Conservation (phyloP, 2,113 vertebrate genomes). For the Tiliqua scincoides region DNA sequence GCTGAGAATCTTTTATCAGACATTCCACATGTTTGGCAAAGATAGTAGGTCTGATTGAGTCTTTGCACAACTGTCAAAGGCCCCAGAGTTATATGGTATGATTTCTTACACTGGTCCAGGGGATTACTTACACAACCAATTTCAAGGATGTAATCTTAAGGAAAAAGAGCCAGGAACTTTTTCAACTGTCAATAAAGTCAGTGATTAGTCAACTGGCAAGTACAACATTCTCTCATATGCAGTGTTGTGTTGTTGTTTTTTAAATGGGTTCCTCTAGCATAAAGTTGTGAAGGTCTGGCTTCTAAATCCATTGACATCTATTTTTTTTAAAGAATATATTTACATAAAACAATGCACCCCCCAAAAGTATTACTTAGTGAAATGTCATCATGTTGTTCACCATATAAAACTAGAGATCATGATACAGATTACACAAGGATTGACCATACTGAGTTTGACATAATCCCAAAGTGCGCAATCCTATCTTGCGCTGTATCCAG, state of each 20-base stretch:
- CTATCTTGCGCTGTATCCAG: too few relatives aligned
- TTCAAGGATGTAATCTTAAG: conserved; percentile 36
- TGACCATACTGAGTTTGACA: neutral
- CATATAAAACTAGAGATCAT: conserved; percentile 15
- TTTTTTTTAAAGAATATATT: neutral
- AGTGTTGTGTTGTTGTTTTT: neutral
- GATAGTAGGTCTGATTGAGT: neutral
- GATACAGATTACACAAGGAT: neutral
- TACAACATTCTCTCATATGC: conserved; percentile 41
- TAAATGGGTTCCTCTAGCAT: conserved; percentile 25
- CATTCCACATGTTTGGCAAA: neutral
- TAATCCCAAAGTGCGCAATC: too few relatives aligned
- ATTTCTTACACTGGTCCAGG: neutral
- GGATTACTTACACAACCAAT: conserved; percentile 17
- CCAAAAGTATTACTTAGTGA: neutral
- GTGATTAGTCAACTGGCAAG: conserved; percentile 34
- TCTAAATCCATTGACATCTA: conserved; percentile 37
- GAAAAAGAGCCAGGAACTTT: conserved; percentile 15
- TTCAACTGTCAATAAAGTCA: conserved; percentile 35
- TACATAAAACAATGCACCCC: conserved; percentile 20
- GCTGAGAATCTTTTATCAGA: neutral
- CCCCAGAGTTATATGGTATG: neutral
- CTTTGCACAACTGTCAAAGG: neutral
- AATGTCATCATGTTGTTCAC: neutral
- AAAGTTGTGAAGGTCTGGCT: conserved; percentile 55